Evolutionary conservation across 2,797 vertebrate species (phyloP).

Genomic region (Mormyrops attenuatus): DNA sequence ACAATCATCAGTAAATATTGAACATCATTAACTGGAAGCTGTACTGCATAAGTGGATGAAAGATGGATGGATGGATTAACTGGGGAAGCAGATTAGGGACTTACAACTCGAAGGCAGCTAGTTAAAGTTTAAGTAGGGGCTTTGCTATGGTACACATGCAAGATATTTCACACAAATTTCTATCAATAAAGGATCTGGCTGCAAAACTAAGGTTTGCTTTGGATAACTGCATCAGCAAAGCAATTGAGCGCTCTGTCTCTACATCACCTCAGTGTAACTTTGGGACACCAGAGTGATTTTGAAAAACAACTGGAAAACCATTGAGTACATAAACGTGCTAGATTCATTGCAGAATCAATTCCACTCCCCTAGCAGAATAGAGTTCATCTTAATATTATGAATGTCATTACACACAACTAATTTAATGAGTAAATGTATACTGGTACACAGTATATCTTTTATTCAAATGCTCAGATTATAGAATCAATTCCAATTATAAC

Average conservation of each 20-base stretch:
- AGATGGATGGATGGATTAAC: neutral
- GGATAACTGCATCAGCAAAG: neutral
- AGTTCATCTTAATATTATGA: neutral
- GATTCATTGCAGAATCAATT: neutral
- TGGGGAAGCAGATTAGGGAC: neutral
- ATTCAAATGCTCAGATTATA: constrained; percentile 78
- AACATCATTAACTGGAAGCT: neutral
- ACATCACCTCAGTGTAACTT: neutral
- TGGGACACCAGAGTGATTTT: neutral
- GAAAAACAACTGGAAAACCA: neutral
- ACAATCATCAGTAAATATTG: neutral
- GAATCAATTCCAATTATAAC: constrained; percentile 97
- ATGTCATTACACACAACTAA: constrained; percentile 49
- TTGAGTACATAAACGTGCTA: neutral
- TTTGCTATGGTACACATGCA: neutral
- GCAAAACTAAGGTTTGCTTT: neutral
- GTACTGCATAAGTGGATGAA: neutral
- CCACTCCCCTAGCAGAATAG: constrained; percentile 23
- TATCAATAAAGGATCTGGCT: neutral
- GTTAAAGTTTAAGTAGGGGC: neutral
- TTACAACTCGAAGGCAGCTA: constrained; percentile 1
- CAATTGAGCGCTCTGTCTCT: neutral
- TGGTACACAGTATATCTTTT: constrained; percentile 71
- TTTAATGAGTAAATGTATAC: constrained; percentile 70
- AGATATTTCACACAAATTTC: neutral